Conservation (phyloP, 64 coral and sea anemone species). For the Hydrozoanthus tunicans region DNA sequence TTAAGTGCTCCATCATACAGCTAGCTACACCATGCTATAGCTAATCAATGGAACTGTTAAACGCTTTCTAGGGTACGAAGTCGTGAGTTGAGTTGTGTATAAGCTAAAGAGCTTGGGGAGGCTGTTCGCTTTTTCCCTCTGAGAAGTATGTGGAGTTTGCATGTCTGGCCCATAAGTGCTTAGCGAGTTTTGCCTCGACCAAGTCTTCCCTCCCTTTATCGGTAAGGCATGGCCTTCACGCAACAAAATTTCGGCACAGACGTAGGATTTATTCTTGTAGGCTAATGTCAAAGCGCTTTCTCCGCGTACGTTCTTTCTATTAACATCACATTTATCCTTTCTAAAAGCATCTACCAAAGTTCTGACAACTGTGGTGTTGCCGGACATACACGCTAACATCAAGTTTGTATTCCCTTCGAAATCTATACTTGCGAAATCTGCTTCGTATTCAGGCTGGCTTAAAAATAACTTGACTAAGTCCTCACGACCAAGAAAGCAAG, state of each 20-base stretch:
- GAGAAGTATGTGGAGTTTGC: background rate
- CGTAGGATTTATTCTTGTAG: constrained; percentile 21
- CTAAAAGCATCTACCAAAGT: constrained; percentile 56
- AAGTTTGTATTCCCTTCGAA: constrained; percentile 79
- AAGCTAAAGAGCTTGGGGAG: constrained; percentile 33
- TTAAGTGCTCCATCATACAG: no score
- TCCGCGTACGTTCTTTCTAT: constrained; percentile 62
- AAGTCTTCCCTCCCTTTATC: background rate
- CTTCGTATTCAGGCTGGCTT: constrained; percentile 72
- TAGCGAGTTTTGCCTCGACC: background rate
- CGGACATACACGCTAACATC: constrained; percentile 83
- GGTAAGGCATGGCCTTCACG: constrained; percentile 52
- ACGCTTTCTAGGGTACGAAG: background rate
- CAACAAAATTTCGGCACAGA: constrained; percentile 57
- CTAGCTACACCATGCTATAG: background rate
- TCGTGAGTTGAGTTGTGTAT: constrained; percentile 31
- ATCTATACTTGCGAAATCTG: constrained; percentile 64
- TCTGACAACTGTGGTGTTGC: constrained; percentile 72
- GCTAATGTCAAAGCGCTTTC: constrained; percentile 68
- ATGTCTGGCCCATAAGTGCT: background rate
- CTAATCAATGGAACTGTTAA: background rate
- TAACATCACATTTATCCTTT: constrained; percentile 68
- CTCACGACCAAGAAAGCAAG: constrained; percentile 68
- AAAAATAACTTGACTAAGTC: constrained; percentile 81
- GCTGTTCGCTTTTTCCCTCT: constrained; percentile 28